Conservation (phyloP, 2,888 invertebrate species). For the Philereme transversata region DNA sequence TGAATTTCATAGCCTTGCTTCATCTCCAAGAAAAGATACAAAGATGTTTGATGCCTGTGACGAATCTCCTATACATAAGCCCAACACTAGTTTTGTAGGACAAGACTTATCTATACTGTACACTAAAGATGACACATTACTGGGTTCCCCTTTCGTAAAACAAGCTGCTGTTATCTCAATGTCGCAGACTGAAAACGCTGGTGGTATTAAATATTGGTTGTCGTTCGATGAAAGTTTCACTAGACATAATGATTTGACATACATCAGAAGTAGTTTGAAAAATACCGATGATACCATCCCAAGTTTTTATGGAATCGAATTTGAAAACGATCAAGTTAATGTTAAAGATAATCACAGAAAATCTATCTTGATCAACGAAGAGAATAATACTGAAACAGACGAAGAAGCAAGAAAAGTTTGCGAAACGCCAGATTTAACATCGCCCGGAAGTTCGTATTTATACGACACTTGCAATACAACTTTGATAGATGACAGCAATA, state of each 20-base stretch:
- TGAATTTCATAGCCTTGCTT: slow-evolving; percentile 42
- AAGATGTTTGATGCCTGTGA: slow-evolving; percentile 55
- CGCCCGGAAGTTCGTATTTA: slow-evolving; percentile 47
- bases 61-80: slow-evolving; percentile 59
- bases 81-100: slow-evolving; percentile 18
- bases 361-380: slow-evolving; percentile 24
- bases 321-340: slow-evolving; percentile 30
- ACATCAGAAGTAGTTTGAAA: slow-evolving; percentile 28
- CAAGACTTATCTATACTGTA: slow-evolving; percentile 51
- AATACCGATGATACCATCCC: slow-evolving; percentile 58
- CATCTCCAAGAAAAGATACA: slow-evolving; percentile 53
- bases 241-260: slow-evolving; percentile 37
- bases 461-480: slow-evolving; percentile 34
- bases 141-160: slow-evolving; percentile 66
- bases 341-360: slow-evolving; percentile 13
- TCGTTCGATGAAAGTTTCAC: slow-evolving; percentile 66
- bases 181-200: slow-evolving; percentile 67
- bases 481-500: slow-evolving; percentile 9
- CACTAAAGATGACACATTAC: slow-evolving; percentile 54
- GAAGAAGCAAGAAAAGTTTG: slow-evolving; percentile 5
- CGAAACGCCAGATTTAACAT: slow-evolving; percentile 40
- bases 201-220: slow-evolving; percentile 76
- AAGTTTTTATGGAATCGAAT: slow-evolving; percentile 57
- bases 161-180: slow-evolving; percentile 65
- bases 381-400: slow-evolving; percentile 6